Base-by-base conservation (phyloP, 2,888 invertebrate genomes). In the Diaphora mendica region DNA sequence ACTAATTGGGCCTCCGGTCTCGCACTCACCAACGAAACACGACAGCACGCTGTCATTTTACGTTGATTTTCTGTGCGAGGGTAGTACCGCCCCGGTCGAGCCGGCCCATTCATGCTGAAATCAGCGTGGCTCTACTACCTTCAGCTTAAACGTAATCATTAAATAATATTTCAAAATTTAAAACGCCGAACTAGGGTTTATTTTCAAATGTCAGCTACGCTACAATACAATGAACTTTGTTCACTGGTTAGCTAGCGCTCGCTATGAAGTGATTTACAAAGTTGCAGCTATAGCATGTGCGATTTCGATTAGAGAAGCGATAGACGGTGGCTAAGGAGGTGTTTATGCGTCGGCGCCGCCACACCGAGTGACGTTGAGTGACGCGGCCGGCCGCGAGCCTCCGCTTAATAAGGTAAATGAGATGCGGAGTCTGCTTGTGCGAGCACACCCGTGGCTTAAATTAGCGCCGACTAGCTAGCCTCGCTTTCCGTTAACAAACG, bases 401-500 rank as follows among this genome's bases (percentile, higher is more conserved):
- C 80, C 76, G 88, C 92, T 93, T 90, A 92, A 94, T 94, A 94
- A 91, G 94, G 94, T 91, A 94, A 93, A 94, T 92, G 92, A 93
- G 93, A 92, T 91, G 92, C 92, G 91, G 87, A 81, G 83, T 71
- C 82, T 85, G 81, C 73, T 84, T 82, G 83, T 82, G 77, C 83
- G 82, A 84, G 78, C 79, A 79, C 85, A 78, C 76, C 77, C 78
- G 80, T 83, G 77, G 85, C 88, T 90, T 91, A 87, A 91, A 93
- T 93, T 92, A 92, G 89, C 90, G 82, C 86, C 82, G 74, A 82
- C 83, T 83, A 84, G 79, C 84, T 84, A 83, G 75, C 82, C 72
- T 82, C 82, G 82, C 77, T 77, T 81, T 78, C 73, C 74, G 80
- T 85, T 91, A 91, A 91, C 91, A 91, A 91, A 92, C 90, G 89